phyloP scores from a whole-genome alignment of 1,140 invertebrate species.

The Coboldia fuscipes region DNA sequence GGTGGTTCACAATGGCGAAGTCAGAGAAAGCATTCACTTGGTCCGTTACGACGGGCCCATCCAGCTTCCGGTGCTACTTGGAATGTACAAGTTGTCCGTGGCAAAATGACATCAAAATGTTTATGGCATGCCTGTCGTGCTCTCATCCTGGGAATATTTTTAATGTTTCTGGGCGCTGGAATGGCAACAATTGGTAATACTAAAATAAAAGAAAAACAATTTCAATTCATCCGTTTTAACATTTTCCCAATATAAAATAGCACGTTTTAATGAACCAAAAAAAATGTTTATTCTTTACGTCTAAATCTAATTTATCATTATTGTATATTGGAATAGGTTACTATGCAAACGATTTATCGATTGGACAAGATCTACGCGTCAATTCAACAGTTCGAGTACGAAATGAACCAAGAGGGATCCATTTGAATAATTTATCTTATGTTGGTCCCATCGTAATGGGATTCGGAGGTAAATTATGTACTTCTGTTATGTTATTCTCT shows the following conservation, averaged over 20 bases:
- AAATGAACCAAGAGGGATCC: slow-evolving; percentile 58
- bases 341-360: slow-evolving; percentile 59
- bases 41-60: slow-evolving; percentile 34
- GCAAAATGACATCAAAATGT: slow-evolving; percentile 67
- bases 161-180: slow-evolving; percentile 65
- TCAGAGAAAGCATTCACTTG: slow-evolving; percentile 29
- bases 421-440: slow-evolving; percentile 76
- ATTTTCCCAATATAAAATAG: too few relatives aligned
- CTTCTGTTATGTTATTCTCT: too few relatives aligned
- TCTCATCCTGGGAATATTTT: slow-evolving; percentile 54
- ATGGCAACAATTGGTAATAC: slow-evolving; percentile 74
- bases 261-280: not conserved
- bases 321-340: slow-evolving; percentile 31
- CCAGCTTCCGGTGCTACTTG: slow-evolving; percentile 44
- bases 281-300: not conserved
- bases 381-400: slow-evolving; percentile 55
- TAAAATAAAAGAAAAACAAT: too few relatives aligned
- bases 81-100: slow-evolving; percentile 48
- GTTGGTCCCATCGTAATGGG: slow-evolving; percentile 86
- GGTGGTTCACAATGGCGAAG: slow-evolving; percentile 5
- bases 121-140: slow-evolving; percentile 80
- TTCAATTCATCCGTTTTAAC: too few relatives aligned
- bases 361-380: slow-evolving; percentile 47
- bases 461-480: slow-evolving; percentile 44
- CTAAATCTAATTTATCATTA: not conserved